Percentiles rank a stretch among this genome's conserved stretches.
Conservation (phyloP, 2,888 invertebrate species). For the Galerucella calmariensis region DNA sequence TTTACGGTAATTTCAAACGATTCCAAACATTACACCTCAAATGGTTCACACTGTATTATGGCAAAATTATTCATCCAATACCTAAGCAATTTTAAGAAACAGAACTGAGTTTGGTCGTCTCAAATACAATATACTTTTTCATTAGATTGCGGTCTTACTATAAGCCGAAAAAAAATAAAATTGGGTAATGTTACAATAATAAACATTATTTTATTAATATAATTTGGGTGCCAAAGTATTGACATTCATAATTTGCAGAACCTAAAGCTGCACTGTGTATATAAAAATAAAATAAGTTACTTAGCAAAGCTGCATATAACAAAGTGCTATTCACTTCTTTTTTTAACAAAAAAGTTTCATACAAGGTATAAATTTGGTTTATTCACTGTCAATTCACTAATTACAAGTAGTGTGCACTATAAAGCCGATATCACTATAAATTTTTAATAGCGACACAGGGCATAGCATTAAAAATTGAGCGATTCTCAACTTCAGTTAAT, state of each 20-base stretch:
- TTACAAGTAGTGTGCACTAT: slow-evolving; percentile 52
- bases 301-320: slow-evolving; percentile 63
- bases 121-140: background rate
- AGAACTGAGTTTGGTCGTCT: background rate
- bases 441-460: slow-evolving; percentile 50
- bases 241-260: slow-evolving; percentile 53
- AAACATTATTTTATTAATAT: slow-evolving; percentile 52
- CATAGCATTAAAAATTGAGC: background rate
- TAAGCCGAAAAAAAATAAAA: slow-evolving; percentile 49
- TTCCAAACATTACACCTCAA: background rate
- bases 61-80: too few relatives aligned
- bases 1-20: background rate
- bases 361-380: slow-evolving; percentile 51
- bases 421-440: slow-evolving; percentile 56
- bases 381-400: slow-evolving; percentile 48
- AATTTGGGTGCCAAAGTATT: slow-evolving; percentile 56
- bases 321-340: slow-evolving; percentile 55
- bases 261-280: slow-evolving; percentile 53
- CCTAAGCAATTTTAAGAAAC: background rate
- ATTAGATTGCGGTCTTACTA: slow-evolving; percentile 8
- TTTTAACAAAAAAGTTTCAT: slow-evolving; percentile 41
- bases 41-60: background rate
- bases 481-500: background rate
- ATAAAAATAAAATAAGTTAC: slow-evolving; percentile 58
- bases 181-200: slow-evolving; percentile 56